Percentiles rank a stretch among this genome's conserved stretches.
Conservation (phyloP, 2,888 invertebrate species). For the Parnassius mnemosyne region DNA sequence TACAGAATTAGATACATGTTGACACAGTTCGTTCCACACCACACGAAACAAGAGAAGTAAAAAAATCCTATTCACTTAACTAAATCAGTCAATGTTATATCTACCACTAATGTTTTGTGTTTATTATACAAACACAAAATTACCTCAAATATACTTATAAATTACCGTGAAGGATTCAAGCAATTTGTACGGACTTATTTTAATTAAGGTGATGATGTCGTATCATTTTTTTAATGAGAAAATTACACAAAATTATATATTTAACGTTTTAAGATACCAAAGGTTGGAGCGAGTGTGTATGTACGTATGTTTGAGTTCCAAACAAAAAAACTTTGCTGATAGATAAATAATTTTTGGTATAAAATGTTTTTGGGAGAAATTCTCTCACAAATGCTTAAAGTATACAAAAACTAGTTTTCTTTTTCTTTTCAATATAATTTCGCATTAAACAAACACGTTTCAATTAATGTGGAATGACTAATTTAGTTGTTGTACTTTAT, state of each 20-base stretch:
- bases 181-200: neutral
- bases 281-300: neutral
- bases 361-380: constrained; percentile 28
- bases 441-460: constrained; percentile 1
- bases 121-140: neutral
- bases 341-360: constrained; percentile 30
- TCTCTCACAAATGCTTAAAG: constrained; percentile 7
- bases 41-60: neutral
- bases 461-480: constrained; percentile 36
- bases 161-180: constrained; percentile 3
- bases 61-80: constrained; percentile 48
- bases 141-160: neutral
- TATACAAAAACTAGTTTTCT: constrained; percentile 1
- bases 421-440: neutral
- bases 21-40: too few species aligned
- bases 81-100: constrained; percentile 63
- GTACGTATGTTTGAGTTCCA: neutral
- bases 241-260: too few species aligned
- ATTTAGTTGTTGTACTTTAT: constrained; percentile 35
- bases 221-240: too few species aligned
- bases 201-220: too few species aligned
- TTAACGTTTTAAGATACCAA: neutral
- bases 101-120: constrained; percentile 21
- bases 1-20: too few species aligned
- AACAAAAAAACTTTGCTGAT: neutral